Base-by-base conservation (phyloP, 2,113 vertebrate species). In the Austrofundulus limnaeus region DNA sequence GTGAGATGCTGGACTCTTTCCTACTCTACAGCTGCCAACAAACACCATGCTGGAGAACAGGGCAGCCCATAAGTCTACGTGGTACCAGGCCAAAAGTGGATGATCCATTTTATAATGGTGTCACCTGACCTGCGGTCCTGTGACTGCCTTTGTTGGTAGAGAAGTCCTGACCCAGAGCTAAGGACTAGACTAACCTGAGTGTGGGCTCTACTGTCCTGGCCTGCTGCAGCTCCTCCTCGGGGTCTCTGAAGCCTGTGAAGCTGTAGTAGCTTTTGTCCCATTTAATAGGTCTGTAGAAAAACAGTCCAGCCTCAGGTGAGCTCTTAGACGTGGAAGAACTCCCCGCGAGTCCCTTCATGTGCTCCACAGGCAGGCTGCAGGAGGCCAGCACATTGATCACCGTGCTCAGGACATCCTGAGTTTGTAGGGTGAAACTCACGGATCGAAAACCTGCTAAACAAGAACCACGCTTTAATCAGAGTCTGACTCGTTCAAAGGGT, bases 231-330 rank as follows among this genome's bases (percentile, higher is more conserved):
- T 97, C 95, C 83, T 96, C 92, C 20, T 97, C 96, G 11, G 95
- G 96, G 88, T 98, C 95, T 75, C 87, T 94, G 90, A 94, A 95
- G 57, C 97, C 97, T 72, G 96, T 98, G 78, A 98, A 98, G 8
- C 90, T 82, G 56, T 98, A 99, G 0, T 95, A 99, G 23, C 93
- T 95, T 83, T 95, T 98, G 81, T 98, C 91, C 97, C 97, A 98
- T 65, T 92, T 95, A 80, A 98, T 96, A 20, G 96, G 94, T 69
- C 96, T 94, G 84, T 93, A 92, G 54, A 94, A 89, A 0, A 81
- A 61, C 49, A 67, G 64, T 48, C 58, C 88, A 2, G 45, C 65
- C 54, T 84, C 86, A 21, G 74, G 34, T 1, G 21, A 50, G 17
- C 56, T 37, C 76, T 85, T 84, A 17, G 66, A 7, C 37, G 83